phyloP scores from a whole-genome alignment of 2,888 invertebrate genomes.

The Autographa pulchrina region DNA sequence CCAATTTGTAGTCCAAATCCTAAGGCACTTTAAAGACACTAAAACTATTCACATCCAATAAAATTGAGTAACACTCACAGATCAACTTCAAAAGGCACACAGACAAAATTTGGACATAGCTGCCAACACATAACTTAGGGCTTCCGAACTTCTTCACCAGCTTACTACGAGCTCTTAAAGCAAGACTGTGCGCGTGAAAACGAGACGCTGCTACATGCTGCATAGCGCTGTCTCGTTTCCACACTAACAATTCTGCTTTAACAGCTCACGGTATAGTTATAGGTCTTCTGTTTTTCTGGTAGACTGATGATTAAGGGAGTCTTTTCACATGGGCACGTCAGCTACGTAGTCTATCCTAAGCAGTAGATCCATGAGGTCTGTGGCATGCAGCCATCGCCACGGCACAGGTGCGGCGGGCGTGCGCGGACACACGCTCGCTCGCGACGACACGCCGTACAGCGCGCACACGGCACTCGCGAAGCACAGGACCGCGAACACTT shows the following conservation, averaged over 20 bases:
- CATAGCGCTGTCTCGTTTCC: too few species aligned
- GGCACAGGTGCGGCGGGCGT: slow-evolving; percentile 65
- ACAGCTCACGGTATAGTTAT: too few species aligned
- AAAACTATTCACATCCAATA: neutral
- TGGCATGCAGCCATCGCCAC: slow-evolving; percentile 81
- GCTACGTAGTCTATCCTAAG: slow-evolving; percentile 82
- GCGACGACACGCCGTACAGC: slow-evolving; percentile 72
- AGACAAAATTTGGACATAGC: neutral
- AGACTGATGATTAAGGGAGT: neutral
- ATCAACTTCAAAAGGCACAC: neutral
- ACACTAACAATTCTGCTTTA: too few species aligned
- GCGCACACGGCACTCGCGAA: slow-evolving; percentile 76
- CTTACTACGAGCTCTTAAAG: too few species aligned
- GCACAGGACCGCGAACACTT: slow-evolving; percentile 81
- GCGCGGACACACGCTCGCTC: slow-evolving; percentile 45
- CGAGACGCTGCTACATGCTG: too few species aligned
- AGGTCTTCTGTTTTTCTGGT: too few species aligned
- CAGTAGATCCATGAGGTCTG: slow-evolving; percentile 80
- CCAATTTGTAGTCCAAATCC: neutral
- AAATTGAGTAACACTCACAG: neutral
- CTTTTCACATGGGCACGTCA: slow-evolving; percentile 82
- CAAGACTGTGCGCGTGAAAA: too few species aligned
- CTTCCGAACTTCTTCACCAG: too few species aligned
- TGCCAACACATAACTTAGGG: neutral
- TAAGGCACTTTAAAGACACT: slow-evolving; percentile 5